phyloP scores from a whole-genome alignment of 2,888 invertebrate genomes.

The Sphaeridia pumilis region DNA sequence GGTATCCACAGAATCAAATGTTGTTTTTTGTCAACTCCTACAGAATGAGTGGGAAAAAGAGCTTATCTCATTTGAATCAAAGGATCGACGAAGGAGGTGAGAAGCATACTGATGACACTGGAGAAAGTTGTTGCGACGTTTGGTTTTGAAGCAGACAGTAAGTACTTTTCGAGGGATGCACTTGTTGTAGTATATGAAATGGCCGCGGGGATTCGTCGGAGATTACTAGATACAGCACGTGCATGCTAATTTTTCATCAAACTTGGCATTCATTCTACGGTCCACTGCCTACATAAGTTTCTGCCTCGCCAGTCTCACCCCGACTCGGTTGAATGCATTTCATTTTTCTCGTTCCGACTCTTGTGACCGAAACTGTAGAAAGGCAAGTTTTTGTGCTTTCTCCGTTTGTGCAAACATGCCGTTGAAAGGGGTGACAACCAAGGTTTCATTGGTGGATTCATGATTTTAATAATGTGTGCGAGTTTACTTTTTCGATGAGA shows the following conservation, averaged over 20 bases:
- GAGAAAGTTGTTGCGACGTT: background rate
- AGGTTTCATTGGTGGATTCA: too few relatives aligned
- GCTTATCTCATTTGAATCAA: background rate
- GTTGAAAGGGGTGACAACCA: too few relatives aligned
- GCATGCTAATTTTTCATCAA: background rate
- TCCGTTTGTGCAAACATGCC: too few relatives aligned
- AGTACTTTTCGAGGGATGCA: background rate
- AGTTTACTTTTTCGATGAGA: too few relatives aligned
- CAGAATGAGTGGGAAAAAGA: background rate
- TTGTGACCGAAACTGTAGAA: too few relatives aligned
- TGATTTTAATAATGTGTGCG: too few relatives aligned
- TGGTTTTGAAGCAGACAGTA: background rate
- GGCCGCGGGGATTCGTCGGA: background rate
- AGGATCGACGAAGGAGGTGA: background rate
- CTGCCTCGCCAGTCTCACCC: background rate
- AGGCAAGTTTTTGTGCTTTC: too few relatives aligned
- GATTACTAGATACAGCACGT: background rate
- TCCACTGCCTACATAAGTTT: background rate
- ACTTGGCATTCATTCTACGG: background rate
- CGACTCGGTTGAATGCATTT: too few relatives aligned
- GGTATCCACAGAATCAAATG: too few relatives aligned
- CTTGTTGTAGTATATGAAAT: background rate
- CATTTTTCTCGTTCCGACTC: too few relatives aligned
- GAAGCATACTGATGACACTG: background rate
- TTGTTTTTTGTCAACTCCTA: background rate